Evolutionary conservation across 2,113 vertebrate species (phyloP).

Genomic region (Baryphthengus martii): DNA sequence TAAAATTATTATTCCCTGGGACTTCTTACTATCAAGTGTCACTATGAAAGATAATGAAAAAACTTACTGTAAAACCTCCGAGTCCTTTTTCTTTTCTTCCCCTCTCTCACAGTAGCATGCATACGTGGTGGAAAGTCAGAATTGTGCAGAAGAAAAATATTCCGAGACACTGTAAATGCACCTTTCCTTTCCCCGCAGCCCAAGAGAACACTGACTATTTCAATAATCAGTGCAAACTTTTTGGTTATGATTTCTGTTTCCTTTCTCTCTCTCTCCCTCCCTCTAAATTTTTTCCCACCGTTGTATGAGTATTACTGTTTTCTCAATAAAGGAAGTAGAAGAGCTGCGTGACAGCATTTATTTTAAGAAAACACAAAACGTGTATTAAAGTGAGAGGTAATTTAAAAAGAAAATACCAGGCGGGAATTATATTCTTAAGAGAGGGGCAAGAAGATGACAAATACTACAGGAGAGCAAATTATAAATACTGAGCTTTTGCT

Average conservation of each 20-base stretch:
- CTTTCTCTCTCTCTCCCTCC: slow-evolving; percentile 52
- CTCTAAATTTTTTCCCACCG: slow-evolving; percentile 37
- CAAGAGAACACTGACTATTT: slow-evolving; percentile 49
- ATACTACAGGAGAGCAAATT: not conserved
- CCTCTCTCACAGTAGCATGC: not conserved
- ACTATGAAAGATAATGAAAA: slow-evolving; percentile 3
- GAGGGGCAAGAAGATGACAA: not conserved
- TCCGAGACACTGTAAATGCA: slow-evolving; percentile 15
- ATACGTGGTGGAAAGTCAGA: slow-evolving; percentile 42
- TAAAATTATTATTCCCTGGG: not conserved
- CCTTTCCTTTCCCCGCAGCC: slow-evolving; percentile 26
- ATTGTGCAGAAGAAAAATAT: slow-evolving; percentile 24
- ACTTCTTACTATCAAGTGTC: not conserved
- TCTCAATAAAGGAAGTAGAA: slow-evolving; percentile 53
- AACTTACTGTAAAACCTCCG: slow-evolving; percentile 31
- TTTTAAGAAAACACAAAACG: slow-evolving; percentile 39
- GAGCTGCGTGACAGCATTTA: not conserved
- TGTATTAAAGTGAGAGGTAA: not conserved
- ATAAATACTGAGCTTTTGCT: not conserved
- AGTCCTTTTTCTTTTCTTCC: slow-evolving; percentile 11
- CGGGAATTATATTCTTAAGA: not conserved
- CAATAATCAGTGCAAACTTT: slow-evolving; percentile 40
- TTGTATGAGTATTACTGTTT: slow-evolving; percentile 24
- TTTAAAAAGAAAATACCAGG: not conserved
- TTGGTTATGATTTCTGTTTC: slow-evolving; percentile 59